Evolutionary conservation across 2,888 invertebrate species (phyloP).

Genomic region (Venustoraphidia nigricollis): DNA sequence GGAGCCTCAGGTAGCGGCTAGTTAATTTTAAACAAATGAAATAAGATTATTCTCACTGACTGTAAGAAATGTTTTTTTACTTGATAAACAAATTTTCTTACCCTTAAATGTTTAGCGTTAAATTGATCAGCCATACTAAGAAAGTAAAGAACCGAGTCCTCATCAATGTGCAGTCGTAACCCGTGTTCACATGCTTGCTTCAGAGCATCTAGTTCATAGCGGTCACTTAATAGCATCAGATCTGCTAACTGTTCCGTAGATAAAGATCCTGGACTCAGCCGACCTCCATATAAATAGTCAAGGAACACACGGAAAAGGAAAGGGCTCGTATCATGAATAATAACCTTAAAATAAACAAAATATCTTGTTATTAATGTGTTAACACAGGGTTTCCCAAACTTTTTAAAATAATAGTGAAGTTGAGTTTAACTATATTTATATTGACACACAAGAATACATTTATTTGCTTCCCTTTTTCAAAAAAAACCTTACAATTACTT

Average conservation of each 20-base stretch:
- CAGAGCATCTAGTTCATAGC: constrained; percentile 43
- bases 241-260: constrained; percentile 42
- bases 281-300: constrained; percentile 47
- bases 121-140: constrained; percentile 51
- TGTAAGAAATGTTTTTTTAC: too few species aligned
- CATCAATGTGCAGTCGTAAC: constrained; percentile 40
- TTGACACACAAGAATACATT: too few species aligned
- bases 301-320: constrained; percentile 43
- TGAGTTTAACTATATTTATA: too few species aligned
- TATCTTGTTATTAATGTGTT: too few species aligned
- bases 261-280: constrained; percentile 29
- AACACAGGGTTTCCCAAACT: too few species aligned
- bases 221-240: constrained; percentile 45
- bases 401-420: too few species aligned
- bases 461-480: too few species aligned
- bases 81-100: constrained; percentile 16
- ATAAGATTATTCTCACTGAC: too few species aligned
- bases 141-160: constrained; percentile 45
- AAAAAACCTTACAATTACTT: too few species aligned
- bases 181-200: constrained; percentile 47
- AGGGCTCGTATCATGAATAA: constrained; percentile 47
- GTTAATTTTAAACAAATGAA: too few species aligned
- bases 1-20: too few species aligned
- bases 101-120: constrained; percentile 38
- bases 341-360: constrained; percentile 37